Evolutionary conservation across 1,140 invertebrate genomes (phyloP).

Genomic region (Ctenoplectra terminalis): DNA sequence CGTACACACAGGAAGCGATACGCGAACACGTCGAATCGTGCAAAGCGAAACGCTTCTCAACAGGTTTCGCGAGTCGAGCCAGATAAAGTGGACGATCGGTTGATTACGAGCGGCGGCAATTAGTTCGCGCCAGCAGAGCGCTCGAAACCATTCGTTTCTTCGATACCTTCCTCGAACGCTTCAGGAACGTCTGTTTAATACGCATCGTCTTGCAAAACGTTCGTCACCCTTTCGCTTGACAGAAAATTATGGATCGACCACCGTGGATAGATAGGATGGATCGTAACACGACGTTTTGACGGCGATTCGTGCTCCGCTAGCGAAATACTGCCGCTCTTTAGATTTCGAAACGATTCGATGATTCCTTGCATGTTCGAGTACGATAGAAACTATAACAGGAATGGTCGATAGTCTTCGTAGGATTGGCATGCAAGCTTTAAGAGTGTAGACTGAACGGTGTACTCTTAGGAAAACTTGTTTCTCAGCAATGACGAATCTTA

Average conservation of each 20-base stretch:
- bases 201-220: slow-evolving; percentile 22
- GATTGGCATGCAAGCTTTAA: too few species aligned
- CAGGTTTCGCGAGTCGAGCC: slow-evolving; percentile 32
- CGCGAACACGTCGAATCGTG: slow-evolving; percentile 13
- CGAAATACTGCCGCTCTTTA: background rate
- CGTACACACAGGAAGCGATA: slow-evolving; percentile 12
- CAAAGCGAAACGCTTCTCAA: slow-evolving; percentile 21
- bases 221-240: slow-evolving; percentile 47
- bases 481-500: too few species aligned
- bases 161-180: background rate
- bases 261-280: background rate
- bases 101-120: slow-evolving; percentile 33
- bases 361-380: background rate
- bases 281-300: slow-evolving; percentile 6
- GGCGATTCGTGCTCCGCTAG: background rate
- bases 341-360: background rate
- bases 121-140: slow-evolving; percentile 1
- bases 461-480: too few species aligned
- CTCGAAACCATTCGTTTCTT: slow-evolving; percentile 2
- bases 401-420: background rate
- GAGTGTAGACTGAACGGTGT: too few species aligned
- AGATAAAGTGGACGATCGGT: slow-evolving; percentile 15
- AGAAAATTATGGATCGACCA: background rate
- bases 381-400: background rate
- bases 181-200: background rate